Conservation (phyloP, 2,113 vertebrate species). For the Megatriorchis doriae region DNA sequence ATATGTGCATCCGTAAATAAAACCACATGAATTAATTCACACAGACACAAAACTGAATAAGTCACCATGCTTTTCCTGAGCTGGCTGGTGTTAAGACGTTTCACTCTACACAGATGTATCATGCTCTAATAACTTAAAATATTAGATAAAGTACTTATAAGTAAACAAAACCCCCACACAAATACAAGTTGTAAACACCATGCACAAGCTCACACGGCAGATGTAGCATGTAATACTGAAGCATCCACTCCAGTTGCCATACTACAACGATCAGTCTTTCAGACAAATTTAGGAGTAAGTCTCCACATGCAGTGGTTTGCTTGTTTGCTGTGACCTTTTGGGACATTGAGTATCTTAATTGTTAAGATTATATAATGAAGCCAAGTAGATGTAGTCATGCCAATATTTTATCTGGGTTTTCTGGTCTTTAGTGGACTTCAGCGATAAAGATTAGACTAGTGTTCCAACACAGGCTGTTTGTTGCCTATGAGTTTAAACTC, state of each 20-base stretch:
- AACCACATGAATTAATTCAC: slow-evolving; percentile 25
- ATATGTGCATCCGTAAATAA: background rate
- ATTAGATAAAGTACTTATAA: background rate
- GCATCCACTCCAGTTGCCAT: slow-evolving; percentile 49
- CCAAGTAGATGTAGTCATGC: slow-evolving; percentile 49
- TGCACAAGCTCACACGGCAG: slow-evolving; percentile 64
- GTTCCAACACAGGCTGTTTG: background rate
- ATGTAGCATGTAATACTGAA: slow-evolving; percentile 46
- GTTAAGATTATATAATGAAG: background rate
- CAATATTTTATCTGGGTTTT: background rate
- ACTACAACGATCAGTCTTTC: slow-evolving; percentile 20
- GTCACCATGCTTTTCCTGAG: slow-evolving; percentile 61
- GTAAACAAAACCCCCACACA: background rate
- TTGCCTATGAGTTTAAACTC: background rate
- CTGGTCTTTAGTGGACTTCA: slow-evolving; percentile 3
- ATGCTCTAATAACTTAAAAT: slow-evolving; percentile 52
- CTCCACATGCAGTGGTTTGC: background rate
- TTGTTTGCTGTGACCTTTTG: slow-evolving; percentile 10
- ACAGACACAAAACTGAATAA: slow-evolving; percentile 22
- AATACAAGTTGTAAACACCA: slow-evolving; percentile 41
- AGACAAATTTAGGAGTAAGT: slow-evolving; percentile 28
- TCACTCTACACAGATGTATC: background rate
- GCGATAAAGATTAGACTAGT: background rate
- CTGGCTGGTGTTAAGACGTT: slow-evolving; percentile 16
- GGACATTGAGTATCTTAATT: slow-evolving; percentile 1